Percentiles rank a stretch among this genome's conserved stretches.
phyloP scores from a whole-genome alignment of 2,888 invertebrate species.

The Patella caerulea region DNA sequence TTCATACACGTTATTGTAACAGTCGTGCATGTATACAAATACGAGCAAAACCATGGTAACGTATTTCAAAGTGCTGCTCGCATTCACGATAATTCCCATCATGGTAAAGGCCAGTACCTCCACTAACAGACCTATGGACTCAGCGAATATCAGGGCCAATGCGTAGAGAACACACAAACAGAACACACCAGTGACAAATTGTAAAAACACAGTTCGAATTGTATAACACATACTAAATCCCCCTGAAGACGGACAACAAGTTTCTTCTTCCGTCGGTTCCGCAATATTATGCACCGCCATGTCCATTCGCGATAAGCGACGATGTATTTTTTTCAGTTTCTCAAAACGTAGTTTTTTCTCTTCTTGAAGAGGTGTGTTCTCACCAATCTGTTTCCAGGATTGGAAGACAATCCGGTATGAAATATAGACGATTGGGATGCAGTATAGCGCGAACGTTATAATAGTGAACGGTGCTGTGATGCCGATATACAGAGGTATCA shows the following conservation, averaged over 20 bases:
- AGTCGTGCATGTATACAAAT: constrained; percentile 68
- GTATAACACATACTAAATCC: constrained; percentile 22
- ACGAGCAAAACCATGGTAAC: constrained; percentile 65
- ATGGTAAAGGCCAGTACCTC: constrained; percentile 67
- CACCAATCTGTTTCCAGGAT: constrained; percentile 51
- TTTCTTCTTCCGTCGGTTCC: constrained; percentile 37
- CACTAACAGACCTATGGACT: constrained; percentile 61
- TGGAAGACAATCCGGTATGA: constrained; percentile 63
- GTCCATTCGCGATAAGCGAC: constrained; percentile 48
- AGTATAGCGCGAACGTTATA: constrained; percentile 57
- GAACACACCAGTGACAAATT: constrained; percentile 47
- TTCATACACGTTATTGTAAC: constrained; percentile 69
- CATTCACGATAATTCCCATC: constrained; percentile 69
- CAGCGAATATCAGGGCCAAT: constrained; percentile 61
- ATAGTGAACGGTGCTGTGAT: constrained; percentile 54
- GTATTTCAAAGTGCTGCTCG: constrained; percentile 62
- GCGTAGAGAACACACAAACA: constrained; percentile 56
- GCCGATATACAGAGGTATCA: constrained; percentile 57
- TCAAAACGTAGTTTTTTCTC: constrained; percentile 37
- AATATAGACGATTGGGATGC: constrained; percentile 64
- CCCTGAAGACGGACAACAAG: constrained; percentile 38
- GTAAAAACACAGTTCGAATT: constrained; percentile 35
- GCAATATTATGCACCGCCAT: constrained; percentile 42
- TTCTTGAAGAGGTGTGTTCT: constrained; percentile 34
- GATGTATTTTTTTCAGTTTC: constrained; percentile 43